Evolutionary conservation across 2,888 invertebrate genomes (phyloP).

Genomic region (Agrypnus murinus): DNA sequence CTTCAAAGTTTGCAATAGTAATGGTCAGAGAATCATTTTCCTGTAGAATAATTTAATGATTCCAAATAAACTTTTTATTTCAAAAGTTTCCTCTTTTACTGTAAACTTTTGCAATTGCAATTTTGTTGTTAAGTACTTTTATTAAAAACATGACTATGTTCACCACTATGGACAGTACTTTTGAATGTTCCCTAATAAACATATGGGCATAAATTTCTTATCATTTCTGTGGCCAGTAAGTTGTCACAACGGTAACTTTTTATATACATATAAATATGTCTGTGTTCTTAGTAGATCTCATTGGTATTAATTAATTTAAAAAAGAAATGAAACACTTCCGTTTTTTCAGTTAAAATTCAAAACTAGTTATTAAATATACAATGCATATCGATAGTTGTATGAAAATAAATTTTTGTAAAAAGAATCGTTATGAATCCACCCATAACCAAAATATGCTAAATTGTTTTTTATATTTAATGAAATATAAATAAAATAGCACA

Average conservation of each 20-base stretch:
- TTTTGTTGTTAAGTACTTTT: too few species aligned
- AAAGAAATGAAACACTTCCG: constrained; percentile 33
- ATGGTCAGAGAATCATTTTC: too few species aligned
- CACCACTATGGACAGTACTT: background rate
- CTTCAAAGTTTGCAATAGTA: too few species aligned
- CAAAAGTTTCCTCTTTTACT: too few species aligned
- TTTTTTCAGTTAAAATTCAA: constrained; percentile 33
- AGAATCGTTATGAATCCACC: constrained; percentile 63
- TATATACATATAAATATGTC: constrained; percentile 29
- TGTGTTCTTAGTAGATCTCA: constrained; percentile 51
- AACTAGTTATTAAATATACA: constrained; percentile 59
- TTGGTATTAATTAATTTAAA: constrained; percentile 33
- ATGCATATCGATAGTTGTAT: constrained; percentile 67
- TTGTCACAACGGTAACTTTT: constrained; percentile 8
- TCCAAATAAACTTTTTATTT: too few species aligned
- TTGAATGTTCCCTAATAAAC: background rate
- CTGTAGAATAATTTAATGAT: too few species aligned
- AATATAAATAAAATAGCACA: constrained; percentile 61
- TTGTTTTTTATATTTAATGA: constrained; percentile 47
- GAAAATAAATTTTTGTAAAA: constrained; percentile 59
- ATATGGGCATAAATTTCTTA: constrained; percentile 38
- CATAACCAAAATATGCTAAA: constrained; percentile 48
- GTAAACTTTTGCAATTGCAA: too few species aligned
- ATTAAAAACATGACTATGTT: too few species aligned
- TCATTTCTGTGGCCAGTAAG: constrained; percentile 44